Base-by-base conservation (phyloP, 2,888 invertebrate genomes). In the Agrochola lota region DNA sequence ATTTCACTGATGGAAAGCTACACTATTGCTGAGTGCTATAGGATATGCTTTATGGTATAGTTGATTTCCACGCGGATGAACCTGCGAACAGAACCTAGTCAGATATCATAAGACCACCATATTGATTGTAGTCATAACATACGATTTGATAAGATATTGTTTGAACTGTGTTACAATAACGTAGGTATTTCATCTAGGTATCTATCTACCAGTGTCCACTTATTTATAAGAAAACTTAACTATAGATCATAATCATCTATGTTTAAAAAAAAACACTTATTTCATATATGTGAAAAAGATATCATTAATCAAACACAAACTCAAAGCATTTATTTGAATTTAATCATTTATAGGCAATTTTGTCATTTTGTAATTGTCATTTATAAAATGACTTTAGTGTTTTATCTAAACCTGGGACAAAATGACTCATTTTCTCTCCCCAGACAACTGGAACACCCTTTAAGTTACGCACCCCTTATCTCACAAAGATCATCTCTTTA, bases 381-480 rank as follows among this genome's bases (percentile, higher is more conserved):
- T 43, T 26, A 66, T 4, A 67, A 46, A 46, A 46, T 23, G 4
- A 30, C 12, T 49, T 46, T 20, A 49, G 4, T 12, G 23, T 67
- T 43, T 17, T 12, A 15, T n/a, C 30, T 23, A 11, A 55, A 30
- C 30, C 15, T 43, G 60, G 35, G 62, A 55, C 15, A n/a, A 55
- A 52, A 12, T 84, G 62, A 46, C 30, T 74, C 80, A 74, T 40
- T 52, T 15, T 66, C 35, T 43, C 11, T 26, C 12, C 20, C 35
- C 70, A 73, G 60, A 81, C 59, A 43, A 35, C 15, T 60, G 20
- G 23, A 59, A 12, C 15, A 30, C 55, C 77, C 26, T 62, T 43
- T 40, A 70, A 71, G 70, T 57, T 46, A 80, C 84, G 84, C 80
- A 80, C 49, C 55, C 55, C 30, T 62, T 75, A 78, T 67, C 66